Evolutionary conservation across 2,113 vertebrate species (phyloP).

Genomic region (Pseudois nayaur): DNA sequence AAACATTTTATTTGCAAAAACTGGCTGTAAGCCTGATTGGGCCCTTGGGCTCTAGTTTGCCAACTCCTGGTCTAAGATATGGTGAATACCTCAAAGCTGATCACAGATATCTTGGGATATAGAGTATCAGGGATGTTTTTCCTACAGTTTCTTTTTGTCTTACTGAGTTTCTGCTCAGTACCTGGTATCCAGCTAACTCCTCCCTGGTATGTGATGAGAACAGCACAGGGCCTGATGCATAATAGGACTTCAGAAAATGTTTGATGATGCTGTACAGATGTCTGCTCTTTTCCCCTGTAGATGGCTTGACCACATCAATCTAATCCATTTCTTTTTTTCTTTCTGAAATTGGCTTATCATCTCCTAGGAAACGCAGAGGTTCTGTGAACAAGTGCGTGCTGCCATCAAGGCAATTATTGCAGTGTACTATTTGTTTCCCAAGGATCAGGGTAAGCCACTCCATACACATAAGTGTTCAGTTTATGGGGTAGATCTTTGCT

Average conservation of each 20-base stretch:
- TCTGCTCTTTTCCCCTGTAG: background rate
- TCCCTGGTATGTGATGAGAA: background rate
- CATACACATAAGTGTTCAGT: background rate
- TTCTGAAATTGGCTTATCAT: constrained; percentile 30
- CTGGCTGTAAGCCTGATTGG: background rate
- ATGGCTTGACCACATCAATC: background rate
- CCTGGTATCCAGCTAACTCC: background rate
- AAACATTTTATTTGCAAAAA: background rate
- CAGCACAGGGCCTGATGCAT: background rate
- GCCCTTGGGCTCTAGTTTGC: background rate
- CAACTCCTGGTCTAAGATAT: background rate
- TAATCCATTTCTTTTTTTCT: constrained; percentile 10
- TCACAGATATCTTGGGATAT: background rate
- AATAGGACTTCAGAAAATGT: background rate
- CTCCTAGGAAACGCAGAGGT: constrained; percentile 83
- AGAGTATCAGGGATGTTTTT: background rate
- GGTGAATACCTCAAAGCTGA: background rate
- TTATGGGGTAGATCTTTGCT: background rate
- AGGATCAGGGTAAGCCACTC: constrained; percentile 88
- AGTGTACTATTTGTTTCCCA: constrained; percentile 91
- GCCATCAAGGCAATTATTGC: constrained; percentile 83
- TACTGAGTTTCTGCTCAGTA: background rate
- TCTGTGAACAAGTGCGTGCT: constrained; percentile 83
- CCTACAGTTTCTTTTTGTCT: constrained; percentile 20
- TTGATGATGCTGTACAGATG: background rate